Conservation (phyloP, 2,797 vertebrate species). For the Myotis planiceps region DNA sequence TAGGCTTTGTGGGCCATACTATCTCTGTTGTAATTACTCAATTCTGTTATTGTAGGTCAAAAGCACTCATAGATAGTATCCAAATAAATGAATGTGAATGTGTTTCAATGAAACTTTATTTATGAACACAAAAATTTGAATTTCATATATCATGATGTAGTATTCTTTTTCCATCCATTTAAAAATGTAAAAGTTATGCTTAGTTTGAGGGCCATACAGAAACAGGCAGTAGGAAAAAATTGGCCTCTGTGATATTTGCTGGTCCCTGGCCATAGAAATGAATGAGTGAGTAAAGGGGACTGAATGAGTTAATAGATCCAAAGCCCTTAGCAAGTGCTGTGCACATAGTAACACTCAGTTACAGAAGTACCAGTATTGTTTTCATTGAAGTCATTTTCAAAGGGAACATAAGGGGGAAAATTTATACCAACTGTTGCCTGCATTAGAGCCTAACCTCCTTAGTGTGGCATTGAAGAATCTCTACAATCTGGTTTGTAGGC, state of each 20-base stretch:
- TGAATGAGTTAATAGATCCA: too few relatives aligned
- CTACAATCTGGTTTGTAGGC: neutral
- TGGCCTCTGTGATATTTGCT: neutral
- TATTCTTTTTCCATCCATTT: neutral
- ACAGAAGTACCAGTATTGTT: too few relatives aligned
- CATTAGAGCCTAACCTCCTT: neutral
- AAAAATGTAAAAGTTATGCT: neutral
- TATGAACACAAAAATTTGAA: neutral
- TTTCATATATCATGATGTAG: neutral
- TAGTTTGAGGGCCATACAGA: neutral
- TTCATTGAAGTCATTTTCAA: neutral
- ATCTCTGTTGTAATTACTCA: neutral
- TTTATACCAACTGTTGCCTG: neutral
- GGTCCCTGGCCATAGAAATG: neutral
- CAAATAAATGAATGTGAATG: neutral
- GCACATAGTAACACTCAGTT: too few relatives aligned
- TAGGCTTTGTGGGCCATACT: neutral
- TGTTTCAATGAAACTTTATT: neutral
- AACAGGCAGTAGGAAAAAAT: neutral
- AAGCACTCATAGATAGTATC: neutral
- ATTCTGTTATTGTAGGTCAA: neutral
- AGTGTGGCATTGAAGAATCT: neutral
- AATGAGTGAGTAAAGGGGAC: neutral
- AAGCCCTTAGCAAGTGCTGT: too few relatives aligned
- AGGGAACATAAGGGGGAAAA: neutral